Percentiles rank a stretch among this genome's conserved stretches.
Evolutionary conservation across 2,113 vertebrate genomes (phyloP).

Genomic region (Globicephala melas): DNA sequence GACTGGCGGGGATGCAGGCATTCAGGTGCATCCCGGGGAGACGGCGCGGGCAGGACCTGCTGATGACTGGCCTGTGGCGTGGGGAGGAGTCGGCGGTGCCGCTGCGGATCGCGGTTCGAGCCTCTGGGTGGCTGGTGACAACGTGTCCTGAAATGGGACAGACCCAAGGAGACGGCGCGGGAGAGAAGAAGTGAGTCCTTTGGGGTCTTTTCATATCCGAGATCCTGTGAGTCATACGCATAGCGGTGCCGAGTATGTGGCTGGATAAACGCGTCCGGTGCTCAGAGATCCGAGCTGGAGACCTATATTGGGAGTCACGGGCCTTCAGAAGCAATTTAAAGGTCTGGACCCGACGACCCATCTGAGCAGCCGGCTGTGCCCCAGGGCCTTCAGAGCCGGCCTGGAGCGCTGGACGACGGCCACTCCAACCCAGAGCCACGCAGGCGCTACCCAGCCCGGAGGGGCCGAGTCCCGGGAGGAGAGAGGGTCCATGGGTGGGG

Average conservation of each 20-base stretch:
- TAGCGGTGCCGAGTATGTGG: fast-evolving
- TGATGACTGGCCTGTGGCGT: fast-evolving
- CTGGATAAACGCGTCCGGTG: fast-evolving
- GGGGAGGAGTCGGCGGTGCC: background rate
- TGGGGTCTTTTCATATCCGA: background rate
- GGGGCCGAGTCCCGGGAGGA: fast-evolving
- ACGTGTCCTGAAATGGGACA: background rate
- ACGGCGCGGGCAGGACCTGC: background rate
- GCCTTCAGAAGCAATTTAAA: background rate
- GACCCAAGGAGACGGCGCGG: background rate
- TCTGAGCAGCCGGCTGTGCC: background rate
- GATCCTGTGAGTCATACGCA: background rate
- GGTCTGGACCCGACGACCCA: fast-evolving
- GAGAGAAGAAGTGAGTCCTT: background rate
- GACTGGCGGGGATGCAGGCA: background rate
- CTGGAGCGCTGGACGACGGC: fast-evolving
- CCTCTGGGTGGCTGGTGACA: too few species aligned
- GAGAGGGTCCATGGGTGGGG: background rate
- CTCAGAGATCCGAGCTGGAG: background rate
- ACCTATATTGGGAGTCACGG: background rate
- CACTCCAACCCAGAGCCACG: fast-evolving
- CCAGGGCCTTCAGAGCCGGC: fast-evolving
- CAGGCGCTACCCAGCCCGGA: fast-evolving
- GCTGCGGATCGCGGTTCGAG: background rate
- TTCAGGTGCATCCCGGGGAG: too few species aligned